Conservation (phyloP, 2,797 vertebrate species). For the Mormyrops attenuatus region DNA sequence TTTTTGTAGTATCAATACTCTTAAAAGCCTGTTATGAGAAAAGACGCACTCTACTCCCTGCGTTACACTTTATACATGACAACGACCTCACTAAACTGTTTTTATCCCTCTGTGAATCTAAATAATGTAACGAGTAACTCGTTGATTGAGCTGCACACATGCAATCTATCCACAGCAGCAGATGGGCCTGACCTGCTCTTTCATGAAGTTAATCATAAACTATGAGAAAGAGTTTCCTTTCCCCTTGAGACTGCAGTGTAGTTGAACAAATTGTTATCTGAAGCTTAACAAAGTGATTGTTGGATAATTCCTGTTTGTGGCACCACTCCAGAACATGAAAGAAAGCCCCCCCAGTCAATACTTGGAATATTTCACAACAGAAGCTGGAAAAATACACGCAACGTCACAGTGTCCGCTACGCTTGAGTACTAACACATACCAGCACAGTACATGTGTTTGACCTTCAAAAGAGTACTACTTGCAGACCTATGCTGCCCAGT, state of each 20-base stretch:
- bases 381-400: constrained; percentile 47
- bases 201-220: constrained; percentile 60
- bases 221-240: constrained; percentile 72
- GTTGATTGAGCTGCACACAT: neutral
- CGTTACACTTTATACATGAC: neutral
- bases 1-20: neutral
- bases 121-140: neutral
- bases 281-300: constrained; percentile 86
- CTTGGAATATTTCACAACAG: constrained; percentile 52
- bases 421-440: constrained; percentile 38
- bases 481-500: neutral
- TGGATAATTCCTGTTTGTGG: constrained; percentile 87
- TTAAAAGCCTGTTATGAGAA: neutral
- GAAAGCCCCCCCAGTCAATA: constrained; percentile 53
- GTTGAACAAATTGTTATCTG: constrained; percentile 89
- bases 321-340: constrained; percentile 71
- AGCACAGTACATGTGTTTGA: constrained; percentile 42
- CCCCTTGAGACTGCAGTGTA: constrained; percentile 75
- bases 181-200: constrained; percentile 38
- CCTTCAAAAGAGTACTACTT: neutral
- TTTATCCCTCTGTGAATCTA: neutral
- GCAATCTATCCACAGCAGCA: neutral
- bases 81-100: neutral
- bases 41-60: constrained; percentile 5
- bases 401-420: constrained; percentile 35